Evolutionary conservation across 2,888 invertebrate species (phyloP), one percentile per base, ranked within the genome.

Genomic region (Lordiphosa andalusiaca): DNA sequence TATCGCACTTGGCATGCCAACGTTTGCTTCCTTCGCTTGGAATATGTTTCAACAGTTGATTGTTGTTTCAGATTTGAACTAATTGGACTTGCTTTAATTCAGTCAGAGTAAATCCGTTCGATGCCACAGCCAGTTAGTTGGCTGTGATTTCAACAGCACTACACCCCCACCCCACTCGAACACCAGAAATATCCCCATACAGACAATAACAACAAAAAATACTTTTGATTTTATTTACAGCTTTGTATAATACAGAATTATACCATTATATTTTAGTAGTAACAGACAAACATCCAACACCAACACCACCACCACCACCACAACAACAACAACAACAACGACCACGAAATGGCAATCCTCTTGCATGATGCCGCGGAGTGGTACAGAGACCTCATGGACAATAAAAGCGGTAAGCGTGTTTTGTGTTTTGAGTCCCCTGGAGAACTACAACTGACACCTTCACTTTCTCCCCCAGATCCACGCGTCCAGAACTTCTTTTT

Each of bases 401-500:
- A 93, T 87, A 92, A 91, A 88, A 91, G 93, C 87, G 94, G 94
- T 94, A 89, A 92, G 60, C 5, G 19, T 23, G 0, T 6, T 21
- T 3, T 38, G n/a, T n/a, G n/a, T n/a, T n/a, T n/a, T n/a, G n/a
- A n/a, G n/a, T n/a, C n/a, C n/a, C n/a, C n/a, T n/a, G n/a, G n/a
- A 7, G 9, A 10, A 30, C n/a, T 58, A 7, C 6, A 9, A 6
- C 19, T 19, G 4, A 23, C 6, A 21, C 3, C n/a, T 21, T 6
- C 4, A 4, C 6, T 16, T 16, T 16, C 2, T 7, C n/a, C 30
- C 3, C 2, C 91, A 96, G 98, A 98, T 93, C 95, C 95, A 40
- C 92, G 98, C 71, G 96, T 97, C 52, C 95, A 93, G 84, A 93
- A 94, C 86, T 97, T 96, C 95, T 91, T 94, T 65, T 93, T 98